These are phyloP conservation scores for Halotydeus destructor DNA, from an alignment of 1,140 invertebrate genomes.

Conservation along the genomic window DNA sequence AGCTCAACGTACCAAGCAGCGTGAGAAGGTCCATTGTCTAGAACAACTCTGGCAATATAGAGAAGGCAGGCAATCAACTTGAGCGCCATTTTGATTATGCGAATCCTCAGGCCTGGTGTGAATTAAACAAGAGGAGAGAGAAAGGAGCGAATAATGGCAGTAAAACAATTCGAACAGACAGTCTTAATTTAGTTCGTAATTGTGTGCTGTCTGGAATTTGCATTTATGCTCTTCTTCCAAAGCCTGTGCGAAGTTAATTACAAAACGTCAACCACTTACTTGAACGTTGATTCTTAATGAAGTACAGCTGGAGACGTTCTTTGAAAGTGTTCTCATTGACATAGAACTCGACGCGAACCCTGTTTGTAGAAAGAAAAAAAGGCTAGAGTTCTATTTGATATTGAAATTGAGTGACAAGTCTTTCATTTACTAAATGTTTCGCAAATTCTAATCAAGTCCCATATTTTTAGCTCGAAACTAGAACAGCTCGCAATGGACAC, in stretches of 20 bases:
- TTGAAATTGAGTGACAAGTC: background rate
- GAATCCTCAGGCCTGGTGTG: conserved; percentile 75
- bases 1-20: conserved; percentile 51
- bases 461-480: background rate
- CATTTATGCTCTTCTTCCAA: too few species aligned
- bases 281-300: conserved; percentile 95
- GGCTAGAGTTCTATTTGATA: conserved; percentile 25
- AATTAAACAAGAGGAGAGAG: conserved; percentile 18
- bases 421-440: background rate
- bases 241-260: too few species aligned
- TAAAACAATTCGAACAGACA: too few species aligned
- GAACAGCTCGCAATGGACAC: background rate
- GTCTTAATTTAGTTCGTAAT: too few species aligned
- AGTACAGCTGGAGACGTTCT: conserved; percentile 89
- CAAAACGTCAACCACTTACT: too few species aligned
- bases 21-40: conserved; percentile 60
- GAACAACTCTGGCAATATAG: conserved; percentile 77
- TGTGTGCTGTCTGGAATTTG: too few species aligned
- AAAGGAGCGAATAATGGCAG: background rate
- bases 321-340: conserved; percentile 97
- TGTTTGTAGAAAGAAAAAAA: conserved; percentile 26
- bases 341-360: conserved; percentile 95
- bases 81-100: conserved; percentile 86
- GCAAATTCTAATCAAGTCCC: background rate
- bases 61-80: conserved; percentile 85